phyloP scores from a whole-genome alignment of 2,113 vertebrate species.

The Sakesphorus luctuosus region DNA sequence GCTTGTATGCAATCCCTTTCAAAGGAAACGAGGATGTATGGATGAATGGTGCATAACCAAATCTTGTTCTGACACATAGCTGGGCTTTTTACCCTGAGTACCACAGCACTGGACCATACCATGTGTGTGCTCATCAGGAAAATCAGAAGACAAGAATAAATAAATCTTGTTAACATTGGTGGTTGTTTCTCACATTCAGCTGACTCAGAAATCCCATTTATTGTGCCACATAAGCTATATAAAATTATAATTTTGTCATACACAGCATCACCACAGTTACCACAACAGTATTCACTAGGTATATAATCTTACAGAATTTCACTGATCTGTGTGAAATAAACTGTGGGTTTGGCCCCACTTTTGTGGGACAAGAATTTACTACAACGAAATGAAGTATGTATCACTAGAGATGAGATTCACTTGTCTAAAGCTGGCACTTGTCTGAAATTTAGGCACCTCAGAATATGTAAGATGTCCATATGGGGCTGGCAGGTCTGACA shows the following conservation, averaged over 20 bases:
- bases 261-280: neutral
- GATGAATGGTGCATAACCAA: neutral
- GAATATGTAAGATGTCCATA: neutral
- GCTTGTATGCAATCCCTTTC: neutral
- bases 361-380: neutral
- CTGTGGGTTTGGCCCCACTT: neutral
- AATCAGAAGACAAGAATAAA: neutral
- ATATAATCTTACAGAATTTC: neutral
- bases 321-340: neutral
- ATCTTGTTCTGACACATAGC: neutral
- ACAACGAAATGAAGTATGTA: neutral
- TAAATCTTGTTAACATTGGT: neutral
- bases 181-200: neutral
- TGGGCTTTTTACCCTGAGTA: neutral
- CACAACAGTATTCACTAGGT: neutral
- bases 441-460: neutral
- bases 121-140: neutral
- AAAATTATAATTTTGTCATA: neutral
- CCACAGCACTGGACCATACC: neutral
- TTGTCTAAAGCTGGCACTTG: neutral
- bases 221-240: neutral
- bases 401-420: neutral
- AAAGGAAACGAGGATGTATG: neutral
- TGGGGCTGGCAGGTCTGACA: neutral
- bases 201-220: neutral